phyloP scores from a whole-genome alignment of 2,888 invertebrate species.

The Patella depressa region DNA sequence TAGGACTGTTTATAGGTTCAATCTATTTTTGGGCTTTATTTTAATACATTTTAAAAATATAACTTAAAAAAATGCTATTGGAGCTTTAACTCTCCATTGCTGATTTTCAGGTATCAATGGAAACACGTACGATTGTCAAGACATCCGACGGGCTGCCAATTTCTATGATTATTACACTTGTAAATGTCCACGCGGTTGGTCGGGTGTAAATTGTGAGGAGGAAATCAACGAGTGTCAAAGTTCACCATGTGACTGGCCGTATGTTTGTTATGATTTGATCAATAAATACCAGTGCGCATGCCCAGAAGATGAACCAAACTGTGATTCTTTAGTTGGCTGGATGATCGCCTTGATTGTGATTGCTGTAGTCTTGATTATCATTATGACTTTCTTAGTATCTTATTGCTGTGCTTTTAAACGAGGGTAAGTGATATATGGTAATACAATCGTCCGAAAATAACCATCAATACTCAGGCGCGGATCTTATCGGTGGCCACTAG shows the following conservation, averaged over 20 bases:
- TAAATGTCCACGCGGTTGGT: not conserved
- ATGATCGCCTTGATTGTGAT: constrained; percentile 29
- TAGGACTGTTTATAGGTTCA: too few species aligned
- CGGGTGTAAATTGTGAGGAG: constrained; percentile 22
- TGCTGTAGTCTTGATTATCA: not conserved
- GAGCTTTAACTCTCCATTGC: too few species aligned
- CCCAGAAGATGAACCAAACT: constrained; percentile 25
- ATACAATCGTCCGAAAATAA: too few species aligned
- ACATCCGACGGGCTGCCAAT: too few species aligned
- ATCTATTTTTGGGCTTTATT: too few species aligned
- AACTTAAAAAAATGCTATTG: too few species aligned
- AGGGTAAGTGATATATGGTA: constrained; percentile 7
- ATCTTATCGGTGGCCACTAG: too few species aligned
- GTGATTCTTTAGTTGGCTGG: constrained; percentile 33
- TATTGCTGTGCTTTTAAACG: constrained; percentile 5
- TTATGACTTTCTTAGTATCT: not conserved
- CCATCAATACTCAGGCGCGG: too few species aligned
- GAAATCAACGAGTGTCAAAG: constrained; percentile 26
- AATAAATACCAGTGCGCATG: constrained; percentile 29
- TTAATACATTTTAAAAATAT: too few species aligned
- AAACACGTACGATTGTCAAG: constrained; percentile 11
- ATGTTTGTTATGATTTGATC: constrained; percentile 25
- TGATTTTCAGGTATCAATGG: too few species aligned
- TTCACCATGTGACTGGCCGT: constrained; percentile 17
- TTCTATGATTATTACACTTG: too few species aligned